These are phyloP conservation scores for Sipha flava DNA, from an alignment of 1,140 invertebrate species.

Conservation along the genomic window DNA sequence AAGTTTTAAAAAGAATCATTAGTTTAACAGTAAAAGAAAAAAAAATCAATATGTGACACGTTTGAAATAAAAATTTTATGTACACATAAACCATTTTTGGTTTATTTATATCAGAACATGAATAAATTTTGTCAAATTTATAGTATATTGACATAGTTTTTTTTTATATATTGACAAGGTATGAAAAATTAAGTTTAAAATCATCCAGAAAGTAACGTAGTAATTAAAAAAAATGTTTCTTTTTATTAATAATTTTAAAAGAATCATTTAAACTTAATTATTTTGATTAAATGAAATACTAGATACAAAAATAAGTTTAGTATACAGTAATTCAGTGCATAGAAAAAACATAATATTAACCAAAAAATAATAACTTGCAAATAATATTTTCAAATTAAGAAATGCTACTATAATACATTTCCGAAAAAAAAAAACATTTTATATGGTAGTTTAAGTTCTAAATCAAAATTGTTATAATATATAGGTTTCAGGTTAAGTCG, in stretches of 20 bases:
- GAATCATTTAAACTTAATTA: neutral
- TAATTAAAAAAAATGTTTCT: neutral
- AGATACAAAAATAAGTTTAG: neutral
- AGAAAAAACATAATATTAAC: neutral
- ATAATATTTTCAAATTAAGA: neutral
- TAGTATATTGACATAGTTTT: too few relatives aligned
- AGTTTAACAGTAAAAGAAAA: too few relatives aligned
- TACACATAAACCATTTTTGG: too few relatives aligned
- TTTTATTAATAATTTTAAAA: neutral
- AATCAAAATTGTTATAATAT: slow-evolving; percentile 8
- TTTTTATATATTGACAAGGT: too few relatives aligned
- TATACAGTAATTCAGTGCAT: neutral
- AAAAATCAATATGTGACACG: too few relatives aligned
- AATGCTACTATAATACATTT: slow-evolving; percentile 12
- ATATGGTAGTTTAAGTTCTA: neutral
- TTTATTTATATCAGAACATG: too few relatives aligned
- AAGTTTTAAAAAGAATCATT: too few relatives aligned
- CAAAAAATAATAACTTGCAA: neutral
- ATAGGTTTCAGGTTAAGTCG: slow-evolving; percentile 8
- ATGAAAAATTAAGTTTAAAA: neutral
- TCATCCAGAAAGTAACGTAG: neutral
- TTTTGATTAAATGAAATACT: neutral
- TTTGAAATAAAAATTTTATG: too few relatives aligned
- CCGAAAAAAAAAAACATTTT: slow-evolving; percentile 8
- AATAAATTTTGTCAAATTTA: too few relatives aligned